Conservation (phyloP, 2,113 vertebrate species). For the Engystomops pustulosus region DNA sequence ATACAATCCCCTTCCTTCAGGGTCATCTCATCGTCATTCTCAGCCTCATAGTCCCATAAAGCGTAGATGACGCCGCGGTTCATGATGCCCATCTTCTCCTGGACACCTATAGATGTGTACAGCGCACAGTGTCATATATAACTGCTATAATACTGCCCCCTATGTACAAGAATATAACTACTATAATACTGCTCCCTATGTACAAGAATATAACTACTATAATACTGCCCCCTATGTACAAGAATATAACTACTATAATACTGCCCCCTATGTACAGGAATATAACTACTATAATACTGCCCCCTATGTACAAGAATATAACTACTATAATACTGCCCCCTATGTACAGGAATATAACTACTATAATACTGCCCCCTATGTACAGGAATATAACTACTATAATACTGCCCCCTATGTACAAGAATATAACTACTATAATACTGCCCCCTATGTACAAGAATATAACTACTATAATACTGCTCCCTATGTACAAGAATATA, state of each 20-base stretch:
- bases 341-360: slow-evolving; percentile 8
- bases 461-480: no score
- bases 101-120: slow-evolving; percentile 80
- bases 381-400: slow-evolving; percentile 13
- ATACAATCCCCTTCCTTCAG: slow-evolving; percentile 94
- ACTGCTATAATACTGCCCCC: background rate
- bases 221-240: background rate
- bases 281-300: background rate
- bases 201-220: slow-evolving; percentile 13
- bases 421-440: no score
- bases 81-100: slow-evolving; percentile 99
- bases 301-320: background rate
- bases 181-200: slow-evolving; percentile 1
- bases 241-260: slow-evolving; percentile 18
- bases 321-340: slow-evolving; percentile 17
- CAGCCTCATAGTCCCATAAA: slow-evolving; percentile 88
- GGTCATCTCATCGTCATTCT: slow-evolving; percentile 84
- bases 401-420: background rate
- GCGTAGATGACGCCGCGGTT: slow-evolving; percentile 94
- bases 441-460: background rate
- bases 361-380: slow-evolving; percentile 3
- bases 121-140: background rate
- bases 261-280: slow-evolving; percentile 5
- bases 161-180: slow-evolving; percentile 4
- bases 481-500: slow-evolving; percentile 5